phyloP scores from a whole-genome alignment of 2,797 vertebrate species.

The Sebastes trivittatus region DNA sequence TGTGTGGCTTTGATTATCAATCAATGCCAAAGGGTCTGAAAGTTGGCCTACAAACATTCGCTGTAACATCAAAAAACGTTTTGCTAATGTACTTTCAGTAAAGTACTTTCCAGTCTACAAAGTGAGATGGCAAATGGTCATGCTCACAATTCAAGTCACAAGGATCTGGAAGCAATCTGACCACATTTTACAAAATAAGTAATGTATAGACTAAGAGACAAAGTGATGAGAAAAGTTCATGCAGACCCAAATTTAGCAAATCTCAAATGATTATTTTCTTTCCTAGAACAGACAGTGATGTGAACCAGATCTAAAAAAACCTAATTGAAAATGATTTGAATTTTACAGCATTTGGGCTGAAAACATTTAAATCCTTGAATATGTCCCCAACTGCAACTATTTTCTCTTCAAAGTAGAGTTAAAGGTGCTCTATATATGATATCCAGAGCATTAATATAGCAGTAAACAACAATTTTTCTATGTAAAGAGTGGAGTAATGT shows the following conservation, averaged over 20 bases:
- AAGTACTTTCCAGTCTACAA: neutral
- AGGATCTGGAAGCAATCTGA: conserved; percentile 5
- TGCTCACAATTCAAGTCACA: neutral
- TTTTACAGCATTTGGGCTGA: neutral
- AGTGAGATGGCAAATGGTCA: neutral
- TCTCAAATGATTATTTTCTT: neutral
- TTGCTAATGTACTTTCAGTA: neutral
- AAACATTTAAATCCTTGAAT: conserved; percentile 5
- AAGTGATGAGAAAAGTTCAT: neutral
- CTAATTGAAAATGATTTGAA: neutral
- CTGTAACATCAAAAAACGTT: neutral
- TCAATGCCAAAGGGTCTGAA: conserved; percentile 1
- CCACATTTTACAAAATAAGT: neutral
- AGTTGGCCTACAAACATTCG: neutral
- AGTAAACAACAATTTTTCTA: no score
- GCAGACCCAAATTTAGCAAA: neutral
- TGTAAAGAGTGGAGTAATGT: no score
- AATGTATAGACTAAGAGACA: neutral
- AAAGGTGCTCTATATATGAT: neutral
- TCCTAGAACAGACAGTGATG: neutral
- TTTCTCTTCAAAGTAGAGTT: neutral
- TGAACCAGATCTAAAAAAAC: neutral
- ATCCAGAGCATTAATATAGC: no score
- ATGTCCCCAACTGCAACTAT: neutral
- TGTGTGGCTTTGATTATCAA: conserved; percentile 6